phyloP scores from a whole-genome alignment of 64 coral and sea anemone species.

The Acropora tenuis region DNA sequence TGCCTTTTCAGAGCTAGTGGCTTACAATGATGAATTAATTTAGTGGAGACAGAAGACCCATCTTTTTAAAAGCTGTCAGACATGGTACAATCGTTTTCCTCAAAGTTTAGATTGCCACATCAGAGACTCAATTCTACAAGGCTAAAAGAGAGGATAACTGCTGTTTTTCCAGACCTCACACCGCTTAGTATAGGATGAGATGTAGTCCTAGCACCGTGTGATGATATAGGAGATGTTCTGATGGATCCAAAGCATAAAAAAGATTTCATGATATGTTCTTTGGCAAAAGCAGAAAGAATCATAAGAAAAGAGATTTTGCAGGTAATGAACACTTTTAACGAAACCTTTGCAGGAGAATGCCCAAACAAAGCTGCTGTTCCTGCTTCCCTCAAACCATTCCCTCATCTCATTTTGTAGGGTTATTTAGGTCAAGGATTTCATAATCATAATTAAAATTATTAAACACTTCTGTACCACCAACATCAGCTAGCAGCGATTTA shows the following conservation, averaged over 20 bases:
- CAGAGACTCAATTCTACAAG: slow-evolving; percentile 7
- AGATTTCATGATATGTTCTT: neutral
- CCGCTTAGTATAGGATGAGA: neutral
- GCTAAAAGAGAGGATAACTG: slow-evolving; percentile 23
- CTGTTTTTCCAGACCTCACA: slow-evolving; percentile 20
- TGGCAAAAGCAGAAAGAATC: slow-evolving; percentile 14
- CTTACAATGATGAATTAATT: slow-evolving; percentile 6
- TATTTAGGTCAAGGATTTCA: too few relatives aligned
- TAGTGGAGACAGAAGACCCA: slow-evolving; percentile 5
- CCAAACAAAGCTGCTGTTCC: neutral
- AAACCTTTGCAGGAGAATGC: neutral
- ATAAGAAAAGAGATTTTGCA: slow-evolving; percentile 4
- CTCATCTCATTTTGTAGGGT: slow-evolving; percentile 9
- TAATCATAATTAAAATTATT: too few relatives aligned
- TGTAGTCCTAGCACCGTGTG: neutral
- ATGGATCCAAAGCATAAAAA: neutral
- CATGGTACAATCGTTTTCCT: neutral
- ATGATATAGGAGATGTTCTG: slow-evolving; percentile 27
- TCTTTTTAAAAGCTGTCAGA: slow-evolving; percentile 24
- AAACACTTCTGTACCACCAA: too few relatives aligned
- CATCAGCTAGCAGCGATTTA: too few relatives aligned
- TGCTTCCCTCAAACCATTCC: slow-evolving; percentile 9
- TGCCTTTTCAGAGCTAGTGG: slow-evolving; percentile 35
- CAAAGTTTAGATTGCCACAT: neutral
- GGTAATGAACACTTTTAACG: neutral